These are phyloP conservation scores for Ciconia boyciana DNA, from an alignment of 2,113 vertebrate species.

Conservation along the genomic window DNA sequence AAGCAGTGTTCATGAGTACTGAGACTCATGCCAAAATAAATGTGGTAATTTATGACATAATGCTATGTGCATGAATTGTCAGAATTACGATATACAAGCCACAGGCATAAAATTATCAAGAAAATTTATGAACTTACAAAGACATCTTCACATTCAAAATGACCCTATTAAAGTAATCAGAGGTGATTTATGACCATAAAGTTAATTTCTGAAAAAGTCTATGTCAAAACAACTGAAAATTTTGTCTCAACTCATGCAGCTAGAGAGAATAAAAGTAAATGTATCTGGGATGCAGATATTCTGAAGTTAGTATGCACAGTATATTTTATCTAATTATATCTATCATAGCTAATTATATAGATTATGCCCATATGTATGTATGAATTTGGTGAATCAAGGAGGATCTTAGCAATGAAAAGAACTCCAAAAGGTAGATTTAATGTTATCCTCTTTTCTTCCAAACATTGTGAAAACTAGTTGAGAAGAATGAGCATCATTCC, in stretches of 20 bases:
- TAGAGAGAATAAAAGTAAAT: background rate
- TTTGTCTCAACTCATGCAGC: background rate
- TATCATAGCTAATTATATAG: background rate
- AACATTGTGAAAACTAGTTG: background rate
- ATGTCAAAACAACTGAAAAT: background rate
- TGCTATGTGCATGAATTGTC: slow-evolving; percentile 63
- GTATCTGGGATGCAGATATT: background rate
- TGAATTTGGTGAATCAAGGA: background rate
- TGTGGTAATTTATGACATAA: slow-evolving; percentile 37
- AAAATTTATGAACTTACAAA: slow-evolving; percentile 50
- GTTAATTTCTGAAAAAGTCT: background rate
- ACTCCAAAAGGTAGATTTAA: background rate
- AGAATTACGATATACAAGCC: slow-evolving; percentile 40
- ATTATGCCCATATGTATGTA: background rate
- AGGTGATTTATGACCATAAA: slow-evolving; percentile 30
- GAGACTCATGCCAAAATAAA: slow-evolving; percentile 27
- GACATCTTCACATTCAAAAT: slow-evolving; percentile 33
- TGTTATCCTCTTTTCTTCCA: background rate
- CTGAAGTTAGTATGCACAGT: background rate
- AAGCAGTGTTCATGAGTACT: background rate
- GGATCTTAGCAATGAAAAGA: background rate
- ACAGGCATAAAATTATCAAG: slow-evolving; percentile 38
- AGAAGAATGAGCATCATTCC: background rate
- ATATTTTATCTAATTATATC: background rate
- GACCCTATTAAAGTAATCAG: slow-evolving; percentile 12